These are phyloP conservation scores for Charaxes varanes DNA, from an alignment of 1,140 invertebrate genomes.

Conservation along the genomic window DNA sequence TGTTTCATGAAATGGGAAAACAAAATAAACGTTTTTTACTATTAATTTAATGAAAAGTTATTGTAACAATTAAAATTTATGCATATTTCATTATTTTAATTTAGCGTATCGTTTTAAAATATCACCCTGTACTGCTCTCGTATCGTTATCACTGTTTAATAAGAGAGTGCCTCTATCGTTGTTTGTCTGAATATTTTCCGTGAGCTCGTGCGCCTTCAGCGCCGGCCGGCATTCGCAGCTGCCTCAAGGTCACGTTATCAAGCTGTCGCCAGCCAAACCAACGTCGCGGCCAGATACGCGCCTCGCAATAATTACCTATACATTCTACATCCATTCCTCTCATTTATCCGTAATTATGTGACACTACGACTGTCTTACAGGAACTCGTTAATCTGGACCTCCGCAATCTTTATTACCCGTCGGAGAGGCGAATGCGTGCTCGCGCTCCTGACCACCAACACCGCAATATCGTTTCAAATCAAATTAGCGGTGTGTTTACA, in stretches of 20 bases:
- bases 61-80: too few species aligned
- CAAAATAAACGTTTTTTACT: too few species aligned
- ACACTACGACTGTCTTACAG: constrained; percentile 53
- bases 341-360: constrained; percentile 35
- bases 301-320: constrained; percentile 12
- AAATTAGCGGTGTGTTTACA: constrained; percentile 69
- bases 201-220: constrained; percentile 45
- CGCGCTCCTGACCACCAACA: constrained; percentile 45
- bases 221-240: constrained; percentile 63
- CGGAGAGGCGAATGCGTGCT: constrained; percentile 35
- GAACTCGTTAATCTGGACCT: constrained; percentile 61
- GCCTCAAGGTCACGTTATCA: constrained; percentile 68
- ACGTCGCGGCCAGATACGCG: constrained; percentile 27
- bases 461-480: constrained; percentile 54
- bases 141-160: constrained; percentile 40
- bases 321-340: constrained; percentile 16
- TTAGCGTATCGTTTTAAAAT: constrained; percentile 4
- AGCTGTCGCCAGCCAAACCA: constrained; percentile 57
- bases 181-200: constrained; percentile 58
- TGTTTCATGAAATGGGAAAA: too few species aligned
- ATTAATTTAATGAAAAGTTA: too few species aligned
- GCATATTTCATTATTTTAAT: too few species aligned
- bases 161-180: constrained; percentile 39
- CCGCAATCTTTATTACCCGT: constrained; percentile 50
- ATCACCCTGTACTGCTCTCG: background rate